Evolutionary conservation across 2,888 invertebrate genomes (phyloP).

Genomic region (Dendrolimus houi): DNA sequence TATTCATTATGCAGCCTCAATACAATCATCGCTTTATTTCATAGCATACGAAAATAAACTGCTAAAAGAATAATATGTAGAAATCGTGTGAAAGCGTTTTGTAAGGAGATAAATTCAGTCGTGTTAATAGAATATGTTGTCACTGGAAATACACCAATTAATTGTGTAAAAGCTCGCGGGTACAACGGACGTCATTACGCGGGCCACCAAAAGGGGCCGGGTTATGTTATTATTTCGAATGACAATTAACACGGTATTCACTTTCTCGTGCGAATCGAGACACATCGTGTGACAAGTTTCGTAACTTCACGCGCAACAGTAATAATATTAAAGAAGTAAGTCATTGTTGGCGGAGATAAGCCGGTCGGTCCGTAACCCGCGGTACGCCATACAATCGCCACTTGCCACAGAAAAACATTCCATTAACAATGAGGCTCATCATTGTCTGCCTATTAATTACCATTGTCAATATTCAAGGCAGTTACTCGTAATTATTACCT

Average conservation of each 20-base stretch:
- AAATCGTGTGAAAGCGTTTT: constrained; percentile 46
- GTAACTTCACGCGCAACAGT: constrained; percentile 36
- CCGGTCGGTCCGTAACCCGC: constrained; percentile 7
- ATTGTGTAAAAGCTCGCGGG: constrained; percentile 27
- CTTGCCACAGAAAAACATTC: constrained; percentile 32
- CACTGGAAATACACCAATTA: constrained; percentile 17
- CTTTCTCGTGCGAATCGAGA: constrained; percentile 49
- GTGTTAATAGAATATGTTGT: constrained; percentile 17
- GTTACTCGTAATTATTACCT: constrained; percentile 37
- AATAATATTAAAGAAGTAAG: constrained; percentile 30
- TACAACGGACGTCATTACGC: constrained; percentile 22
- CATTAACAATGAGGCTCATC: constrained; percentile 38
- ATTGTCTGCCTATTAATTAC: constrained; percentile 51
- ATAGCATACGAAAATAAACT: neutral
- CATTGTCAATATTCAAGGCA: constrained; percentile 60
- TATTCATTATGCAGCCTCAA: neutral
- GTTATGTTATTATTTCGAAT: constrained; percentile 27
- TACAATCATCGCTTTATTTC: neutral
- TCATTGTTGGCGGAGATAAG: constrained; percentile 31
- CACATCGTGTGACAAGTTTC: constrained; percentile 46
- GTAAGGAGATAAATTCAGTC: constrained; percentile 19
- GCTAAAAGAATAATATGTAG: constrained; percentile 17
- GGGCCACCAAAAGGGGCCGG: constrained; percentile 13
- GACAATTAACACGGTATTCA: constrained; percentile 32
- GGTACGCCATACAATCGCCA: constrained; percentile 10